phyloP scores from a whole-genome alignment of 2,797 vertebrate genomes.

The Zonotrichia albicollis region DNA sequence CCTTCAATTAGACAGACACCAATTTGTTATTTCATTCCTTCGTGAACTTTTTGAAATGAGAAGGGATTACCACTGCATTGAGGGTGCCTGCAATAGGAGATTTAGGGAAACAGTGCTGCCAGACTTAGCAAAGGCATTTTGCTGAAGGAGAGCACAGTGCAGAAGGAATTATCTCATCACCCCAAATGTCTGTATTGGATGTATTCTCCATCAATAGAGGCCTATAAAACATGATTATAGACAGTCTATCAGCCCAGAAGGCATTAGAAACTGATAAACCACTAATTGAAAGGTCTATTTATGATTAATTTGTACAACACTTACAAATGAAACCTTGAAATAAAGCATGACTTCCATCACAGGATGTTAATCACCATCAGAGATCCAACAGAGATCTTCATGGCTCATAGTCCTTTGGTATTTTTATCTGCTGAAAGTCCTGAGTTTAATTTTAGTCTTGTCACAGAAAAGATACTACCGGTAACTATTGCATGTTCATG shows the following conservation, averaged over 20 bases:
- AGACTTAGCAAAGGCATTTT: not conserved
- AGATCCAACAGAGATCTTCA: not conserved
- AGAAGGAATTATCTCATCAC: not conserved
- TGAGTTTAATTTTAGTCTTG: slow-evolving; percentile 12
- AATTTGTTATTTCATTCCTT: not conserved
- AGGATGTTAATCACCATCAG: not conserved
- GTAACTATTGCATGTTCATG: not conserved
- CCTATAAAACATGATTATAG: not conserved
- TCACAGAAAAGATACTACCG: slow-evolving; percentile 29
- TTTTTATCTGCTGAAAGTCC: not conserved
- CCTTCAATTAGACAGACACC: not conserved
- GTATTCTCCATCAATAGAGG: not conserved
- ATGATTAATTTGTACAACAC: not conserved
- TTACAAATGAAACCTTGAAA: not conserved
- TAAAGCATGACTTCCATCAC: not conserved
- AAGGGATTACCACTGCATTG: not conserved
- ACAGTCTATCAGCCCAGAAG: not conserved
- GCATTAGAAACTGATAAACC: not conserved
- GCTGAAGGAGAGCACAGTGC: not conserved
- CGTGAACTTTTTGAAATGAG: not conserved
- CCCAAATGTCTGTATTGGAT: not conserved
- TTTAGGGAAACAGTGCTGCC: not conserved
- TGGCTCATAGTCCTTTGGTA: not conserved
- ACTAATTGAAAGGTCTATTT: not conserved
- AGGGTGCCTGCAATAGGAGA: not conserved